Evolutionary conservation across 2,797 vertebrate species (phyloP).

Genomic region (Lacerta bilineata): DNA sequence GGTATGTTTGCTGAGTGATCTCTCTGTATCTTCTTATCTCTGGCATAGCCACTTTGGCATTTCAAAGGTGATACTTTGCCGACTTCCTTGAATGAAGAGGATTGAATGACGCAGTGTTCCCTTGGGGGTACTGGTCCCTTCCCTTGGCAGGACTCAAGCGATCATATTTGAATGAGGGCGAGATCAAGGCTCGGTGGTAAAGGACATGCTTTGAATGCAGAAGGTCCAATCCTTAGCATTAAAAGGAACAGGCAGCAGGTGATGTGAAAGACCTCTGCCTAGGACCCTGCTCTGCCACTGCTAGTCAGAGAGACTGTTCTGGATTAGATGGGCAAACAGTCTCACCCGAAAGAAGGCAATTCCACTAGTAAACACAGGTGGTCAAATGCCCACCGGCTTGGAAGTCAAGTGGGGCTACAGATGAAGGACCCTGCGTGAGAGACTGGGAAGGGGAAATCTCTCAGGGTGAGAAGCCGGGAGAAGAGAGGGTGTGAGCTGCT

Average conservation of each 20-base stretch:
- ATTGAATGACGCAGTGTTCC: conserved; percentile 42
- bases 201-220: not conserved
- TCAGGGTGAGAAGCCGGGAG: too few species aligned
- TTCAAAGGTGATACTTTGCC: conserved; percentile 40
- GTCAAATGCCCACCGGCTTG: not conserved
- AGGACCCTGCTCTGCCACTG: not conserved
- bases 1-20: conserved; percentile 43
- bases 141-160: not conserved
- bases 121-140: conserved; percentile 29
- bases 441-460: too few species aligned
- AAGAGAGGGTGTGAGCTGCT: too few species aligned
- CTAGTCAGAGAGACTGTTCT: too few species aligned
- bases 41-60: conserved; percentile 14
- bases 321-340: too few species aligned
- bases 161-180: not conserved
- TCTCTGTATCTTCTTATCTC: conserved; percentile 45
- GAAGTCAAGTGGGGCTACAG: not conserved
- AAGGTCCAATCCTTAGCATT: not conserved
- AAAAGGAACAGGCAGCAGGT: not conserved
- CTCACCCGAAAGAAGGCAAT: not conserved
- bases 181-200: conserved; percentile 9
- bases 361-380: not conserved
- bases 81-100: conserved; percentile 34
- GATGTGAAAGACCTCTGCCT: not conserved
- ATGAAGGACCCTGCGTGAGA: too few species aligned